phyloP scores from a whole-genome alignment of 2,888 invertebrate species.

The Notodonta ziczac region DNA sequence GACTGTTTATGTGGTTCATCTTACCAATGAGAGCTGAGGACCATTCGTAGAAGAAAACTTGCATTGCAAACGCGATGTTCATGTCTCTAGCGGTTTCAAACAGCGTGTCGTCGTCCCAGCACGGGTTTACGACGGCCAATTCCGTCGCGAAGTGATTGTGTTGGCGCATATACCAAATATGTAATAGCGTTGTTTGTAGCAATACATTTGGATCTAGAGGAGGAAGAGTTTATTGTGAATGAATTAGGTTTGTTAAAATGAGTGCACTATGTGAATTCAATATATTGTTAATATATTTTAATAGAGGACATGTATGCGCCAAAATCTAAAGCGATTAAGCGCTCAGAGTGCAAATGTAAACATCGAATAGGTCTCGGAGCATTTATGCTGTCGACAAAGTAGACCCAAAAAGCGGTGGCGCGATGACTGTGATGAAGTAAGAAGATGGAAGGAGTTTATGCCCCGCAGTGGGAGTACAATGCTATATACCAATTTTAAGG shows the following conservation, averaged over 20 bases:
- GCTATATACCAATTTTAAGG: too few relatives aligned
- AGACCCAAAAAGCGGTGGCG: too few relatives aligned
- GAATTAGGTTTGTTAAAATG: background rate
- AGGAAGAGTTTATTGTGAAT: background rate
- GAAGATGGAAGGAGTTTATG: too few relatives aligned
- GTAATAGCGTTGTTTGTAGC: slow-evolving; percentile 41
- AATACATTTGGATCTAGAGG: slow-evolving; percentile 32
- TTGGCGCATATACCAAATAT: slow-evolving; percentile 51
- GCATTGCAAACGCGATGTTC: slow-evolving; percentile 44
- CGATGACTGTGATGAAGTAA: too few relatives aligned
- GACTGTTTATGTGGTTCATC: slow-evolving; percentile 6
- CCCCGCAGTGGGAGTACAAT: too few relatives aligned
- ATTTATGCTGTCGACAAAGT: too few relatives aligned
- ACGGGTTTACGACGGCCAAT: slow-evolving; percentile 45
- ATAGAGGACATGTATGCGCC: too few relatives aligned
- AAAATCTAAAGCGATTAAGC: too few relatives aligned
- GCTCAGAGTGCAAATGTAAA: too few relatives aligned
- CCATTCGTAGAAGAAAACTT: slow-evolving; percentile 51
- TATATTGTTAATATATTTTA: too few relatives aligned
- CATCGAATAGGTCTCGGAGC: too few relatives aligned
- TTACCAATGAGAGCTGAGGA: slow-evolving; percentile 49
- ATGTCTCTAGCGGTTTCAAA: slow-evolving; percentile 53
- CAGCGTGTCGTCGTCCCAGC: slow-evolving; percentile 52
- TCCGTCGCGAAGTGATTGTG: slow-evolving; percentile 49
- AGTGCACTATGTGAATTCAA: too few relatives aligned